Conservation (phyloP, 2,888 invertebrate species). For the Caenorhabditis plicata region DNA sequence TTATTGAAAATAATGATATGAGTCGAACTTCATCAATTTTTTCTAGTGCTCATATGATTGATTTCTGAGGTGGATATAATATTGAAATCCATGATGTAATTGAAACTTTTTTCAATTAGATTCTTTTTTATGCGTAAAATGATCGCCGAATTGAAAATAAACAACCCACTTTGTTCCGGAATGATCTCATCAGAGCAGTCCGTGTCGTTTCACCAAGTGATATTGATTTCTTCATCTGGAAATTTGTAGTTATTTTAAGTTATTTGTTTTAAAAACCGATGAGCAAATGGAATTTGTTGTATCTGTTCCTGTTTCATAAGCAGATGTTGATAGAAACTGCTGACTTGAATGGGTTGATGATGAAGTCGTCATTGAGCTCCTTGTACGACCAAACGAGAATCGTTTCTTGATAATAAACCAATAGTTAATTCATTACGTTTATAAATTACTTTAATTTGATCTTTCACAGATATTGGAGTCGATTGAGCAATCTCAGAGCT, state of each 20-base stretch:
- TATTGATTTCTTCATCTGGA: conserved; percentile 36
- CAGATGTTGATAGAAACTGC: conserved; percentile 14
- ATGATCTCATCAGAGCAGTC: conserved; percentile 21
- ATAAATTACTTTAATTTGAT: too few species aligned
- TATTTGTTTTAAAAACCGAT: not conserved
- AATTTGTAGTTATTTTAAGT: not conserved
- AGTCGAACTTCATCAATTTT: too few species aligned
- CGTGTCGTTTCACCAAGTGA: conserved; percentile 34
- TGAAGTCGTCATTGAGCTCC: conserved; percentile 15
- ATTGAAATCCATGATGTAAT: conserved; percentile 1
- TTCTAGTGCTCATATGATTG: not conserved
- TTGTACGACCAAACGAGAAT: too few species aligned
- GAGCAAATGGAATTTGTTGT: not conserved
- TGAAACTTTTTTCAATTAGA: not conserved
- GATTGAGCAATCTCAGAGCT: too few species aligned
- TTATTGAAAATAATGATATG: too few species aligned
- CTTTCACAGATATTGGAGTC: too few species aligned
- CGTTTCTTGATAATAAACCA: too few species aligned
- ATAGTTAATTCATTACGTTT: too few species aligned
- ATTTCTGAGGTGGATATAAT: not conserved
- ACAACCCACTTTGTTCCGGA: conserved; percentile 27
- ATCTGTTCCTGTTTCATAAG: conserved; percentile 5
- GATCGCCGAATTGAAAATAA: conserved; percentile 1
- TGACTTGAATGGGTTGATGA: conserved; percentile 17
- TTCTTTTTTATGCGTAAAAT: not conserved